Base-by-base conservation (phyloP, 1,140 invertebrate species). In the Lepidostoma basale region DNA sequence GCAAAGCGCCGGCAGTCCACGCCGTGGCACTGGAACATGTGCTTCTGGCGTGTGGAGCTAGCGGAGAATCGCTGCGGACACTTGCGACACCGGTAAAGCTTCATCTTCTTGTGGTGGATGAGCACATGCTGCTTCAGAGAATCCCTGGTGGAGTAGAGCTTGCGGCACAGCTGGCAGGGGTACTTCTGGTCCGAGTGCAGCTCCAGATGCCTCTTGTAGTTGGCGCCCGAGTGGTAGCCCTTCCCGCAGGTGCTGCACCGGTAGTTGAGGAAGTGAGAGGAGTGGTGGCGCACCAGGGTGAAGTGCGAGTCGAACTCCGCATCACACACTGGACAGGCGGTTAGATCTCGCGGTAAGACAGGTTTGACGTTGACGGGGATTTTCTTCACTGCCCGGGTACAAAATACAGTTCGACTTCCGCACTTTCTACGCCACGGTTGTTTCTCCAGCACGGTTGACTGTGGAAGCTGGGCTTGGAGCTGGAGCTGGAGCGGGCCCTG, bases 21-120 rank as follows among this genome's bases (percentile, higher is more conserved):
- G 25, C 39, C 39, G 25, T 60, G 56, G n/a, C 26, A 26, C 14
- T 60, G 36, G 12, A 60, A 60, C 56, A 60, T 60, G 56, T 60
- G 56, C 23, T 60, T 60, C 39, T 40, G 39, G 16, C 56, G 18
- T 39, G 56, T 40, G 20, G 56, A 40, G 18, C 36, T 40, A 1
- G 56, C 33, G 1, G 56, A 60, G 56, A 40, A 60, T 42, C 39
- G 40, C 25, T 60, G 36, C 10, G 56, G 36, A 44, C 56, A 60
- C 22, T 60, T 40, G 14, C 39, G 56, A 10, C 56, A 60, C 3
- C 36, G 33, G 16, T 60, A 60, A 1, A 60, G 3, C 25, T 60
- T 60, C 2, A 42, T 44, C 10, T 60, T 60, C 36, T 42, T 60
- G 12, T 60, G 56, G n/a, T 40, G n/a, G 16, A 42, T 60, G 4